These are phyloP conservation scores for Tachuris rubrigastra DNA, from an alignment of 2,113 vertebrate genomes.

Conservation along the genomic window DNA sequence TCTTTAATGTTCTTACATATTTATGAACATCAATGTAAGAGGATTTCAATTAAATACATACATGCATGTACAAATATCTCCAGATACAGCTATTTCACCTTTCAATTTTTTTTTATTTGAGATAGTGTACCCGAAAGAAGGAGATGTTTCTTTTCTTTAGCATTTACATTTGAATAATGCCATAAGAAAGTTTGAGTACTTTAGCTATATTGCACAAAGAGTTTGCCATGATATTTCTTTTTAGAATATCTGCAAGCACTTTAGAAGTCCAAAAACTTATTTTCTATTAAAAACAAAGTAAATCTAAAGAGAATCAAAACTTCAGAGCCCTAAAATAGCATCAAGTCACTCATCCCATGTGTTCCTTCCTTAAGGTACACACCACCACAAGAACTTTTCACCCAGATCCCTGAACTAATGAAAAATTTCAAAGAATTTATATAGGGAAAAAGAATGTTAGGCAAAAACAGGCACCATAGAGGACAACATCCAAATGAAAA, in stretches of 20 bases:
- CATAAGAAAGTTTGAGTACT: background rate
- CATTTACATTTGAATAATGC: background rate
- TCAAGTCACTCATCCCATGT: background rate
- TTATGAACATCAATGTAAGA: background rate
- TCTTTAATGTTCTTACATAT: background rate
- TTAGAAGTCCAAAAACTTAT: background rate
- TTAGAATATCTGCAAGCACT: background rate
- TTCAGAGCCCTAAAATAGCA: background rate
- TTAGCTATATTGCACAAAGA: background rate
- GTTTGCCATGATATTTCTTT: background rate
- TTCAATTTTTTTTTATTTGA: background rate
- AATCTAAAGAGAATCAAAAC: background rate
- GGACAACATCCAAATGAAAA: background rate
- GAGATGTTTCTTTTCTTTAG: background rate
- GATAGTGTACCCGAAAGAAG: background rate
- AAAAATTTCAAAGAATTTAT: background rate
- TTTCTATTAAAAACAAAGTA: background rate
- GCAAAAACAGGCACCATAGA: background rate
- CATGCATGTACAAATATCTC: accelerated
- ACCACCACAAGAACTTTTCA: background rate
- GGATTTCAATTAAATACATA: background rate
- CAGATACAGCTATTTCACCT: background rate
- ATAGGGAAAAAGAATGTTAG: background rate
- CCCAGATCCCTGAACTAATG: background rate
- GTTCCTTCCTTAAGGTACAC: background rate